A percentile compares a stretch with the other conserved stretches of the same genome.
Conservation (phyloP, 2,113 vertebrate species). For the Campylomormyrus numenius region DNA sequence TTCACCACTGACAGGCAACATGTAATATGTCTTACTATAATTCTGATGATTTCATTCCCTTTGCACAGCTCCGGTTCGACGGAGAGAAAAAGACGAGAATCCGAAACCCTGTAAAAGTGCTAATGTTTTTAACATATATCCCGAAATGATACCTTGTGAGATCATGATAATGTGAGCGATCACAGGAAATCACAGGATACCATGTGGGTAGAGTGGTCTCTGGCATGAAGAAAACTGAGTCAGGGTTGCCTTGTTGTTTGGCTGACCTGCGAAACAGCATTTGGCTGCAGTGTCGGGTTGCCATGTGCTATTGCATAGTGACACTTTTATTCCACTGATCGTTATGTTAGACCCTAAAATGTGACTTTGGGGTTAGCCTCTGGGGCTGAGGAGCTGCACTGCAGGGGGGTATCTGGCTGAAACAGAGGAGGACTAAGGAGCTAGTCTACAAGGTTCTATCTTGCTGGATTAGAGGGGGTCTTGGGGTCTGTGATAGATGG, state of each 20-base stretch:
- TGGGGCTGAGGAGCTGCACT: neutral
- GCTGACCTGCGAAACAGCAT: neutral
- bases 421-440: neutral
- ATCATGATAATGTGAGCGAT: neutral
- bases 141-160: neutral
- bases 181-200: neutral
- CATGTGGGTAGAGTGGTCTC: neutral
- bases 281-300: neutral
- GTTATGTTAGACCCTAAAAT: neutral
- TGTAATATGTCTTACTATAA: neutral
- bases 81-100: neutral
- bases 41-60: neutral
- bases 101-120: neutral
- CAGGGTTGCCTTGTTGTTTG: neutral
- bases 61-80: neutral
- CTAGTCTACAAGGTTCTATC: neutral
- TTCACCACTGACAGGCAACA: neutral
- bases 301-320: neutral
- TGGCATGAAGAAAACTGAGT: neutral
- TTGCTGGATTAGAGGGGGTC: neutral
- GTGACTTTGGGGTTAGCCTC: neutral
- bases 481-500: neutral
- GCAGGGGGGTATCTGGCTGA: neutral
- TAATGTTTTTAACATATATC: neutral
- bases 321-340: neutral